phyloP scores from a whole-genome alignment of 2,113 vertebrate species.

The Lepus timidus region DNA sequence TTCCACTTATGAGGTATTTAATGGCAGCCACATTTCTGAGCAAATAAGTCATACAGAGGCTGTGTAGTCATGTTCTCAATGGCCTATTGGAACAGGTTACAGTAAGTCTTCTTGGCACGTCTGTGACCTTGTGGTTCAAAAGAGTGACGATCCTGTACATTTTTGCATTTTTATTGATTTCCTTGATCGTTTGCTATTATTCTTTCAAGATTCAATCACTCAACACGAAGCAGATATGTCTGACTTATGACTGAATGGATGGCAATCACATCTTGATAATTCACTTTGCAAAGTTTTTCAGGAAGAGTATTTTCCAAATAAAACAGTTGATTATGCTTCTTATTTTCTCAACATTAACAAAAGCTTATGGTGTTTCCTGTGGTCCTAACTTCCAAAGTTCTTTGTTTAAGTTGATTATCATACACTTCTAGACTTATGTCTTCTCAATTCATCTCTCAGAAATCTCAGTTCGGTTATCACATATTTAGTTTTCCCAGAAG shows the following conservation, averaged over 20 bases:
- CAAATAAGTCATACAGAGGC: fast-evolving
- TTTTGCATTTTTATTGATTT: constrained; percentile 7
- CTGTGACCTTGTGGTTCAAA: not conserved
- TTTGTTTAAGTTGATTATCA: constrained; percentile 13
- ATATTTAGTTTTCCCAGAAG: not conserved
- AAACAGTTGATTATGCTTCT: constrained; percentile 37
- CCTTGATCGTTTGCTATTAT: not conserved
- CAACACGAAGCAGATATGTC: not conserved
- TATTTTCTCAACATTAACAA: constrained; percentile 41
- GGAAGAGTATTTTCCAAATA: not conserved
- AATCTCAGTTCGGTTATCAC: constrained; percentile 16
- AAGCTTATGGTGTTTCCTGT: constrained; percentile 1
- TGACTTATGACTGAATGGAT: not conserved
- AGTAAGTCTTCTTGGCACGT: not conserved
- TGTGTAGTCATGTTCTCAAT: fast-evolving
- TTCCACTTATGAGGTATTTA: not conserved
- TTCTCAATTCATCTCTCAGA: not conserved
- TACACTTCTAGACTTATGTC: not conserved
- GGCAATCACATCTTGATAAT: constrained; percentile 21
- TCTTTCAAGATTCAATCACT: not conserved
- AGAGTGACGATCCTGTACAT: not conserved
- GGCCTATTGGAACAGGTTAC: too few relatives aligned
- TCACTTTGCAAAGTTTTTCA: constrained; percentile 36
- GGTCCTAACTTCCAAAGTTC: constrained; percentile 4
- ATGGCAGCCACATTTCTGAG: not conserved